Evolutionary conservation across 2,797 vertebrate genomes (phyloP).

Genomic region (Leptodactylus fallax): DNA sequence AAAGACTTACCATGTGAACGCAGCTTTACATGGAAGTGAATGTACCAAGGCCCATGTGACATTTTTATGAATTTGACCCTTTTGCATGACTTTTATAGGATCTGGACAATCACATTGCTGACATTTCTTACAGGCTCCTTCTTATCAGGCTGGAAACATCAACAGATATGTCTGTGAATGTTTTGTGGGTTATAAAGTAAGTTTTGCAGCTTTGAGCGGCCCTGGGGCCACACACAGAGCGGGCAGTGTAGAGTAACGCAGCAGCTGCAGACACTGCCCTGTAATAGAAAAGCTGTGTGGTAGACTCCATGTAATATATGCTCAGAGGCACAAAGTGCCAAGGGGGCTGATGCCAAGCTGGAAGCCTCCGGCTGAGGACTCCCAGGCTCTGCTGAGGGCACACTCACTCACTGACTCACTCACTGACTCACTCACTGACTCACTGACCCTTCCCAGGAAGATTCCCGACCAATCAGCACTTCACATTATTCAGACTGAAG

Average conservation of each 20-base stretch:
- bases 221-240: not conserved
- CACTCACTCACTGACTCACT: constrained; percentile 24
- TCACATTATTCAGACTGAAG: not conserved
- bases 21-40: no score
- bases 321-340: constrained; percentile 9
- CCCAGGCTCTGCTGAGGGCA: constrained; percentile 25
- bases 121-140: not conserved
- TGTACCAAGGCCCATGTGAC: no score
- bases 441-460: not conserved
- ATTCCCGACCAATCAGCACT: no score
- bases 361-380: constrained; percentile 26
- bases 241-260: not conserved
- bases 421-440: no score
- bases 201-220: not conserved
- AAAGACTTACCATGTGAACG: no score
- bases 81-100: not conserved
- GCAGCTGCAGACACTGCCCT: constrained; percentile 21
- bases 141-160: no score
- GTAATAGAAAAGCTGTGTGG: not conserved
- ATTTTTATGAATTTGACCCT: not conserved
- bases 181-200: not conserved
- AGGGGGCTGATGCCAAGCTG: constrained; percentile 31
- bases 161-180: not conserved
- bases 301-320: constrained; percentile 17
- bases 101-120: not conserved